Evolutionary conservation across 2,797 vertebrate genomes (phyloP).

Genomic region (Eulemur mongoz): DNA sequence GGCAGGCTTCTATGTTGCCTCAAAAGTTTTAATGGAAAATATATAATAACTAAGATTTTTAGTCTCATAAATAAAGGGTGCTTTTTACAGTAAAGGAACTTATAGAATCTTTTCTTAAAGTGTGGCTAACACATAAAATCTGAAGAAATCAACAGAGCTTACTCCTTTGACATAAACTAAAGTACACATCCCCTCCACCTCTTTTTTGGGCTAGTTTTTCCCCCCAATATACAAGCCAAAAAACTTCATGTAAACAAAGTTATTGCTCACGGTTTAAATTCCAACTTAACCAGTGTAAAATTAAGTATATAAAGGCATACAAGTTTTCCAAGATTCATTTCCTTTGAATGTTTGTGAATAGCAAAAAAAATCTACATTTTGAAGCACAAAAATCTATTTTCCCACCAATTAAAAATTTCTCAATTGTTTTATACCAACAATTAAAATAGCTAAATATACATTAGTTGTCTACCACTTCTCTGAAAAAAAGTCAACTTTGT

Average conservation of each 20-base stretch:
- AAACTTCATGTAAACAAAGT: constrained; percentile 13
- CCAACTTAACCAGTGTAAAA: constrained; percentile 15
- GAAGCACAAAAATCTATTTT: background rate
- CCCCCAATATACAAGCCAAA: background rate
- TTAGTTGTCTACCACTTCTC: background rate
- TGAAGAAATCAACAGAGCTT: constrained; percentile 31
- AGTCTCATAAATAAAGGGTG: background rate
- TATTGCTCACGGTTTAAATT: constrained; percentile 23
- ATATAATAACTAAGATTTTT: background rate
- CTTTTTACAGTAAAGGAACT: constrained; percentile 13
- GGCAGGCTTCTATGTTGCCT: background rate
- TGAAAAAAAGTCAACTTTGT: background rate
- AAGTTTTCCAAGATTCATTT: constrained; percentile 44
- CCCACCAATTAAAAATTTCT: constrained; percentile 23
- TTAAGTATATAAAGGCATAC: constrained; percentile 29
- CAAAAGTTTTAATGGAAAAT: constrained; percentile 38
- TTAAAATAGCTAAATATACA: background rate
- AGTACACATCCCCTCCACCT: background rate
- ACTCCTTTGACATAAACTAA: background rate
- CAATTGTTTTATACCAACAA: constrained; percentile 13
- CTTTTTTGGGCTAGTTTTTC: background rate
- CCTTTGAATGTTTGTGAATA: constrained; percentile 43
- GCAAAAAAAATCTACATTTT: background rate
- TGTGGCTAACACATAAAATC: constrained; percentile 21
- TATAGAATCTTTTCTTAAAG: constrained; percentile 31